Evolutionary conservation across 2,113 vertebrate species (phyloP).

Genomic region (Chrysemys picta): DNA sequence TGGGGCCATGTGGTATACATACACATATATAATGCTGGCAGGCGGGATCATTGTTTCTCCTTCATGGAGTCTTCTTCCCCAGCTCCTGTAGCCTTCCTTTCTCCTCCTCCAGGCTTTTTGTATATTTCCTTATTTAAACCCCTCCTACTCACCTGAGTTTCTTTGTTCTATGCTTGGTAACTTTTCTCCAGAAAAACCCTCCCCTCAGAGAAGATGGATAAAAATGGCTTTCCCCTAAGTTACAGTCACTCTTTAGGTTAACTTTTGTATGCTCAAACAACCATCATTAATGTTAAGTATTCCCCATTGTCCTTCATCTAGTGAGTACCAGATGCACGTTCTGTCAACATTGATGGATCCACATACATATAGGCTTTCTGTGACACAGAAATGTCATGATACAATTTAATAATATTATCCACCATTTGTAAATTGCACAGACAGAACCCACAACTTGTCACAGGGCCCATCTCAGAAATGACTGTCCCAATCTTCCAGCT

Average conservation of each 20-base stretch:
- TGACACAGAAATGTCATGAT: not conserved
- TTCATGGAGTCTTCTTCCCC: not conserved
- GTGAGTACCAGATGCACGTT: not conserved
- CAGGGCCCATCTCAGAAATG: not conserved
- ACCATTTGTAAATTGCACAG: not conserved
- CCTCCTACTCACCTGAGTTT: not conserved
- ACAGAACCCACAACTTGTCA: not conserved
- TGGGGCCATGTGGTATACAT: conserved; percentile 18
- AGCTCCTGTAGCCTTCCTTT: not conserved
- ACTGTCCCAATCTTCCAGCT: not conserved
- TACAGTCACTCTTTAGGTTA: not conserved
- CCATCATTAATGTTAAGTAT: not conserved
- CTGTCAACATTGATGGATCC: not conserved
- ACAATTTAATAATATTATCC: not conserved
- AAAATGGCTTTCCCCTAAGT: not conserved
- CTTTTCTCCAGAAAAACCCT: not conserved
- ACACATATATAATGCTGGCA: conserved; percentile 2
- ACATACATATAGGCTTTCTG: not conserved
- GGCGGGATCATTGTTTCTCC: not conserved
- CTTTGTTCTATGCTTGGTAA: not conserved
- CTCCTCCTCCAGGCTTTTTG: not conserved
- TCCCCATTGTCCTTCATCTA: not conserved
- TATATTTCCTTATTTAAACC: not conserved
- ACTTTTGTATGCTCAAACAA: not conserved
- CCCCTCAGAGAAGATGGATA: not conserved